phyloP scores from a whole-genome alignment of 2,888 invertebrate species.

The Lissonota sp. region DNA sequence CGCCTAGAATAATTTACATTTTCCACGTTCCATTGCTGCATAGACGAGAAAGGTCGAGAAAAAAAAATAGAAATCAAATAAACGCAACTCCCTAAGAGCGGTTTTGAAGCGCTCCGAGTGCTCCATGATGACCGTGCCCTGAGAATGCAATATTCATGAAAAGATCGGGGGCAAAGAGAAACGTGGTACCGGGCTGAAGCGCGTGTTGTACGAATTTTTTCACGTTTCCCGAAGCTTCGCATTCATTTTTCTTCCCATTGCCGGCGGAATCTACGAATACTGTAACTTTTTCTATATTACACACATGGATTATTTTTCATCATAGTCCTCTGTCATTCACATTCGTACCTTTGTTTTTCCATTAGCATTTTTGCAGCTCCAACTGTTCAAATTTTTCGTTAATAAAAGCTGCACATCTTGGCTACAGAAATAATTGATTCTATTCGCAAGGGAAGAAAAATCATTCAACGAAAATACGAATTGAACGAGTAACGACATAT shows the following conservation, averaged over 20 bases:
- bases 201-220: slow-evolving; percentile 58
- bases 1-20: slow-evolving; percentile 56
- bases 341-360: slow-evolving; percentile 55
- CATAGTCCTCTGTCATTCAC: slow-evolving; percentile 18
- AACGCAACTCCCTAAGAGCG: slow-evolving; percentile 10
- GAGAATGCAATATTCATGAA: slow-evolving; percentile 64
- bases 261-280: slow-evolving; percentile 23
- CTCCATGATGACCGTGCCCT: slow-evolving; percentile 38
- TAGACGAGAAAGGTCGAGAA: slow-evolving; percentile 27
- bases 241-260: slow-evolving; percentile 45
- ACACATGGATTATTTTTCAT: slow-evolving; percentile 4
- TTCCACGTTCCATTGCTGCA: slow-evolving; percentile 17
- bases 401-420: slow-evolving; percentile 8
- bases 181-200: slow-evolving; percentile 15
- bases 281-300: slow-evolving; percentile 1
- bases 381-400: slow-evolving; percentile 12
- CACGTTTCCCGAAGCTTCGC: slow-evolving; percentile 57
- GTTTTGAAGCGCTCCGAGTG: not conserved
- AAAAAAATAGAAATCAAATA: slow-evolving; percentile 50
- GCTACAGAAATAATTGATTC: slow-evolving; percentile 31
- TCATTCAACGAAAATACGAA: slow-evolving; percentile 43
- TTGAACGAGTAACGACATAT: not conserved
- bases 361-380: slow-evolving; percentile 55
- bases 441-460: slow-evolving; percentile 22
- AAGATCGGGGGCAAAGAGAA: slow-evolving; percentile 30